Percentiles rank a stretch among this genome's conserved stretches.
Conservation (phyloP, 2,113 vertebrate species). For the Sinocyclocheilus anophthalmus region DNA sequence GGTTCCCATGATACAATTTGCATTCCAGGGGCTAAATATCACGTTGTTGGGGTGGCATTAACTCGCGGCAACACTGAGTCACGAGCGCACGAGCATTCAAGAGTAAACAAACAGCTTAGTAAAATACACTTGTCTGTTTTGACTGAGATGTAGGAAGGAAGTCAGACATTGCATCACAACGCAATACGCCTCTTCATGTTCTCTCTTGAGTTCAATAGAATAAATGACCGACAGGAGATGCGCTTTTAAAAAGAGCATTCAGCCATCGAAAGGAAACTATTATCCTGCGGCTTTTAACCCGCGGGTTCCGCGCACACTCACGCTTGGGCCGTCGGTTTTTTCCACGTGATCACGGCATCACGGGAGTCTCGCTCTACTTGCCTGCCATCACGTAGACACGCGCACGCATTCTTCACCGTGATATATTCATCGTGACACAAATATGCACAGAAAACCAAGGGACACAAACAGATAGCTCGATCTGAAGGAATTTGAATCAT, state of each 20-base stretch:
- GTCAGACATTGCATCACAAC: background rate
- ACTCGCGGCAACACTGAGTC: too few species aligned
- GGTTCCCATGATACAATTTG: too few species aligned
- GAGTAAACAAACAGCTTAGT: background rate
- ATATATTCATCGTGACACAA: background rate
- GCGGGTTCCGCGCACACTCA: background rate
- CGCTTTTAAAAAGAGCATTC: background rate
- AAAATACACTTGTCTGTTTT: background rate
- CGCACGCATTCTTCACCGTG: background rate
- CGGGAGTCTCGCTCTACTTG: constrained; percentile 38
- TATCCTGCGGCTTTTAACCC: background rate
- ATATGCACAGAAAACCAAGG: background rate
- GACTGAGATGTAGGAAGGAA: background rate
- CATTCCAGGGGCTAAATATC: too few species aligned
- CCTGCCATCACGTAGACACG: constrained; percentile 62
- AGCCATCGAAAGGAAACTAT: background rate
- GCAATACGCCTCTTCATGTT: background rate
- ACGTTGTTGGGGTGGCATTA: too few species aligned
- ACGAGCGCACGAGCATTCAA: background rate
- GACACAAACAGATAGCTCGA: background rate
- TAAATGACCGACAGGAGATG: background rate
- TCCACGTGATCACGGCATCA: constrained; percentile 28
- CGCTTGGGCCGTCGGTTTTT: background rate
- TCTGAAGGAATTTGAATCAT: background rate
- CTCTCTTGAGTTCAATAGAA: background rate